Conservation (phyloP, 2,113 vertebrate genomes). For the Pogonocichla stellata region DNA sequence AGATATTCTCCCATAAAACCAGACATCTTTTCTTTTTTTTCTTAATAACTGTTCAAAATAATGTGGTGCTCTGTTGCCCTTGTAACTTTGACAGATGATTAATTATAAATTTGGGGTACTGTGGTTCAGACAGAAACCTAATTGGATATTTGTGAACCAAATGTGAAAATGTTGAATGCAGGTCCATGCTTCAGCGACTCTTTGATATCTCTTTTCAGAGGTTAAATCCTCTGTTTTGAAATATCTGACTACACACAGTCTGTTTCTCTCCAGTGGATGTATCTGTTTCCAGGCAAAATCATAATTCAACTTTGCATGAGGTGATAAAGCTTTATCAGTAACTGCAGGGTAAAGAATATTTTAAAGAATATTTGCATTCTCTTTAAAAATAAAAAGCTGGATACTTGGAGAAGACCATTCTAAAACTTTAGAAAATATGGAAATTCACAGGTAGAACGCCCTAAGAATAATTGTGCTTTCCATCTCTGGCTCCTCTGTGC, state of each 20-base stretch:
- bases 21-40: background rate
- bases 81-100: conserved; percentile 60
- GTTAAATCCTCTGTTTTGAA: conserved; percentile 44
- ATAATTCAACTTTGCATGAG: background rate
- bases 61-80: conserved; percentile 2
- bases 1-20: background rate
- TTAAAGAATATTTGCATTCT: background rate
- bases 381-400: background rate
- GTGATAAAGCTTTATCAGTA: conserved; percentile 5
- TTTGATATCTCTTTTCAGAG: conserved; percentile 68
- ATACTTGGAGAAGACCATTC: background rate
- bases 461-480: background rate
- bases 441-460: background rate
- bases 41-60: conserved; percentile 5
- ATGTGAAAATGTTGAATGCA: conserved; percentile 40
- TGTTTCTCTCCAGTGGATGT: conserved; percentile 16
- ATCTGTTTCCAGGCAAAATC: background rate
- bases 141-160: conserved; percentile 69
- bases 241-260: background rate
- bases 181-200: background rate
- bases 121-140: conserved; percentile 49
- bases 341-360: background rate
- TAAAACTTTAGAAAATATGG: background rate
- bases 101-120: conserved; percentile 64
- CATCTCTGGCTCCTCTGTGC: background rate